Evolutionary conservation across 2,113 vertebrate species (phyloP), one percentile per base, ranked within the genome.

Genomic region (Catagonus wagneri): DNA sequence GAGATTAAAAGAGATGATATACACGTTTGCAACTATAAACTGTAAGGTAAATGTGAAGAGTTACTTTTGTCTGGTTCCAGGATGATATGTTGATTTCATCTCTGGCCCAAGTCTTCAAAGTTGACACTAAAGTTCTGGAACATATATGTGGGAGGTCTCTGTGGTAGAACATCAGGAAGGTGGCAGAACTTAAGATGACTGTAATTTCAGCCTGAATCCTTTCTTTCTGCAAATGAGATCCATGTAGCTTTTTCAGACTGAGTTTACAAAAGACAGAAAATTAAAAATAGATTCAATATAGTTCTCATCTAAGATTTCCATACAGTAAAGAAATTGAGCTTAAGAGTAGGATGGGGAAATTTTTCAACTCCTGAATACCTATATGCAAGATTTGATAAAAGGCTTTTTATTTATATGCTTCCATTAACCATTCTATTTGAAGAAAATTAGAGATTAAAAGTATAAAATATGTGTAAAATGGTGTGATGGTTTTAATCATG

Each of bases 341-440:
- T 92, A 78, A 88, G 32, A 76, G 17, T 81, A 94, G 27, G 17
- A 27, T 84, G 29, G 3, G 19, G 8, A 0, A 36, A 6, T n/a
- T 86, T 94, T 92, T 89, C 23, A 58, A 13, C 14, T 6, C 32
- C 25, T 60, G 4, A 85, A 65, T 69, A 20, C 6, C 22, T 50
- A 58, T 69, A 90, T 39, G 3, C 10, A 93, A 95, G 71, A 36
- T 81, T 75, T 29, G 23, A 15, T 39, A 58, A 56, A 22, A 60
- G 78, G 58, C 2, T n/a, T 96, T 94, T 88, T 83, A 71, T 72
- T 74, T 72, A 25, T 17, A 29, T 61, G 75, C 44, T 90, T 69
- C 36, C 15, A 66, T 15, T 68, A 39, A 80, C 5, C 12, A 68
- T 63, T 66, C 23, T 86, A 96, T 44, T 63, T 29, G 10, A 95